These are phyloP conservation scores for Protula sp. DNA, from an alignment of 2,888 invertebrate genomes.

Conservation along the genomic window DNA sequence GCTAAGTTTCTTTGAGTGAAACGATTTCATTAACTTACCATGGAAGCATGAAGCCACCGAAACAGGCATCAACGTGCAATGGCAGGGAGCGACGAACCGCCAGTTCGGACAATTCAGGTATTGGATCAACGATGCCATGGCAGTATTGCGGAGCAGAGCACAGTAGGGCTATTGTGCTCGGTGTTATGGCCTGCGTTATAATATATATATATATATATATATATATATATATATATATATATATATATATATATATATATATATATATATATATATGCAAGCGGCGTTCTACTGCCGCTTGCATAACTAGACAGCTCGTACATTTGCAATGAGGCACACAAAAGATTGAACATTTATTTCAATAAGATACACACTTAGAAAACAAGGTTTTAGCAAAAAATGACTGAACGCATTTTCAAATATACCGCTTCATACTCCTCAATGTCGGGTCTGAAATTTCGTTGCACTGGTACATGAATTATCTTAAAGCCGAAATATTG, in stretches of 20 bases:
- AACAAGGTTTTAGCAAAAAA: no score
- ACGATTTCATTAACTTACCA: no score
- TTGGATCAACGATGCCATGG: conserved; percentile 46
- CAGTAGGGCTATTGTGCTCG: conserved; percentile 41
- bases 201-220: background rate
- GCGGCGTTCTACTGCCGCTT: no score
- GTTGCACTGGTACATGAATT: conserved; percentile 35
- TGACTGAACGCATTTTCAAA: no score
- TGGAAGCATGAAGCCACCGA: conserved; percentile 50
- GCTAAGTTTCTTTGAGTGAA: no score
- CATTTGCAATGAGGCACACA: background rate
- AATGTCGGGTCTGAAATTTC: conserved; percentile 33
- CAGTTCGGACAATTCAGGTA: conserved; percentile 38
- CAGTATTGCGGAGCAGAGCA: conserved; percentile 49
- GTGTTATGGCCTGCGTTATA: conserved; percentile 37
- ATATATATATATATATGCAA: no score
- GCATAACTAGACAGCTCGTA: no score
- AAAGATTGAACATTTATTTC: no score
- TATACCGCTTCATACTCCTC: conserved; percentile 14
- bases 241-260: no score
- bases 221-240: no score
- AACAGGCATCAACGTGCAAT: conserved; percentile 47
- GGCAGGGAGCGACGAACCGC: conserved; percentile 37
- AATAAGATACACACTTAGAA: no score
- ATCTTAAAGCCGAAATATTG: conserved; percentile 45